Base-by-base conservation (phyloP, 2,113 vertebrate species). In the Zosterops pallidus region DNA sequence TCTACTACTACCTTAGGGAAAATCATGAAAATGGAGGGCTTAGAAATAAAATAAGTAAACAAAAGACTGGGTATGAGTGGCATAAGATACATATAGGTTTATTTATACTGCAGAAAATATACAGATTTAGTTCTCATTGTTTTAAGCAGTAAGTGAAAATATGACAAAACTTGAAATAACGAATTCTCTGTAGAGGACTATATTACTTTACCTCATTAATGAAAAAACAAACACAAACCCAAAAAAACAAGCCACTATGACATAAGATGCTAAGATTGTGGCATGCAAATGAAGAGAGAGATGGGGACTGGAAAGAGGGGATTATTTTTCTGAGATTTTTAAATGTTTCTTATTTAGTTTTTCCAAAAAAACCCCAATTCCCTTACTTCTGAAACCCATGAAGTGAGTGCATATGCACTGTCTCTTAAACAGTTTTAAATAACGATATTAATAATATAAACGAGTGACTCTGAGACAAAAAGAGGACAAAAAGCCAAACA, bases 341-440 rank as follows among this genome's bases (percentile, higher is more conserved):
- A 37, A 78, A 33, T 50, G 15, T 46, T 92, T 67, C 47, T 41
- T 25, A 22, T 4, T 44, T 62, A 16, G 19, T 50, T 59, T 68
- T 70, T 47, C 2, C 1, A 13, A 57, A 49, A 89, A 33, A 23
- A 3, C 0, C 2, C 9, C 12, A 35, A 50, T 37, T 39, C 49
- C 26, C 19, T 47, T 50, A 44, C 9, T 68, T 37, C 35, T 72
- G 53, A 71, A 85, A 44, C 6, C 26, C 11, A 5, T 28, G 9
- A 68, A 62, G 23, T 17, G 21, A 39, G 6, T 56, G 24, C 29
- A 72, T 41, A 75, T 59, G 20, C 18, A 17, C 17, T 76, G 26
- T 31, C n/a, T 88, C 91, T 63, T 69, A 77, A 90, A 60, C 14
- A 57, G 35, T 52, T 90, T 76, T 56, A 85, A 83, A 77, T 53